These are phyloP conservation scores for Cataglyphis livida DNA, from an alignment of 2,888 invertebrate genomes.

Conservation along the genomic window DNA sequence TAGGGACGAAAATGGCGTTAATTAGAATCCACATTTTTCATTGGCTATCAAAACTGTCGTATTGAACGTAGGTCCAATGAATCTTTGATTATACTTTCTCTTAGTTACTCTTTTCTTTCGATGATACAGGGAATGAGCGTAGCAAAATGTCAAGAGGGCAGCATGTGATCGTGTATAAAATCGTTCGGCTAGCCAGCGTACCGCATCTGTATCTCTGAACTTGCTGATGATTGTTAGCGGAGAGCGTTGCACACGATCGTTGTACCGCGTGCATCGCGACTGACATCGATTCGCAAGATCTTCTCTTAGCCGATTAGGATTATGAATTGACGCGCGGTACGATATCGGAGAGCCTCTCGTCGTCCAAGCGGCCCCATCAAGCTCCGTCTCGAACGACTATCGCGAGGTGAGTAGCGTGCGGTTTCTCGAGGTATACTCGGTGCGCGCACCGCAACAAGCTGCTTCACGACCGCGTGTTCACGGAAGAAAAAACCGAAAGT, in stretches of 20 bases:
- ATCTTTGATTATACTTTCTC: neutral
- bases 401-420: slow-evolving; percentile 29
- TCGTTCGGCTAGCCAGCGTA: slow-evolving; percentile 6
- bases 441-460: slow-evolving; percentile 66
- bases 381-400: neutral
- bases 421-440: slow-evolving; percentile 54
- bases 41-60: neutral
- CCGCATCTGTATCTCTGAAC: neutral
- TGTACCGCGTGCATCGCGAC: neutral
- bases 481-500: neutral
- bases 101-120: neutral
- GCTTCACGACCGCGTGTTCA: slow-evolving; percentile 53
- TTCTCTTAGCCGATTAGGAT: neutral
- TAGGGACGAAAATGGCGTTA: neutral
- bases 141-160: slow-evolving; percentile 27
- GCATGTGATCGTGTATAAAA: slow-evolving; percentile 6
- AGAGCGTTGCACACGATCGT: slow-evolving; percentile 31
- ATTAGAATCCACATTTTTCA: neutral
- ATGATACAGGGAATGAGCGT: neutral
- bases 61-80: neutral
- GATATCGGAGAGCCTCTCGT: slow-evolving; percentile 13
- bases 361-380: slow-evolving; percentile 2
- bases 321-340: slow-evolving; percentile 41
- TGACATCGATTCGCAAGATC: neutral
- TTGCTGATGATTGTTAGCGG: neutral